Evolutionary conservation across 2,888 invertebrate genomes (phyloP).

Genomic region (Escarpia spicata): DNA sequence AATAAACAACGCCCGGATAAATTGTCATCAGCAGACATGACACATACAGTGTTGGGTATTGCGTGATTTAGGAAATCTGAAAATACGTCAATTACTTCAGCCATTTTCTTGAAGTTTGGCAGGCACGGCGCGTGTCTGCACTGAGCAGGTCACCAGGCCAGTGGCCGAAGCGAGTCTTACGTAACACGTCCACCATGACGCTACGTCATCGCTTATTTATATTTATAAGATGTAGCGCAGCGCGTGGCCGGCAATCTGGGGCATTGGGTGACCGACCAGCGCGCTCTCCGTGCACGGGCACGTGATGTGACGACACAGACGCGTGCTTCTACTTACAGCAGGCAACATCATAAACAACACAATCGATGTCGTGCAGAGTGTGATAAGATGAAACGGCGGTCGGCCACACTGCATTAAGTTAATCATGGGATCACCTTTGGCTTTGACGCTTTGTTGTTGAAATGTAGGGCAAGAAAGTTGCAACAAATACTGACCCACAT

Average conservation of each 20-base stretch:
- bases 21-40: not conserved
- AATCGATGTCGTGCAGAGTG: not conserved
- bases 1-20: not conserved
- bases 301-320: not conserved
- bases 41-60: not conserved
- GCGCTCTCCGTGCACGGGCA: not conserved
- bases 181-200: slow-evolving; percentile 16
- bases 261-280: not conserved
- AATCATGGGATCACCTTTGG: not conserved
- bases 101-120: not conserved
- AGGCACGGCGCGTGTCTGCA: not conserved
- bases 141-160: slow-evolving; percentile 16
- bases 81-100: not conserved
- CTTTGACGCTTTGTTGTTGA: not conserved
- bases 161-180: not conserved
- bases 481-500: not conserved
- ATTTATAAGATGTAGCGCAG: slow-evolving; percentile 1
- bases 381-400: not conserved
- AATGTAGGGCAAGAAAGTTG: not conserved
- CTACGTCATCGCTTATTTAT: slow-evolving; percentile 16
- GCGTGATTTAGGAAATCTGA: not conserved
- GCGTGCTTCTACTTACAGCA: not conserved
- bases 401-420: not conserved
- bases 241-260: slow-evolving; percentile 3
- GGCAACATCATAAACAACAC: not conserved